A percentile compares a stretch with the other conserved stretches of the same genome.
These are phyloP conservation scores for Campoletis sonorensis DNA, from an alignment of 1,140 invertebrate species.

Conservation along the genomic window DNA sequence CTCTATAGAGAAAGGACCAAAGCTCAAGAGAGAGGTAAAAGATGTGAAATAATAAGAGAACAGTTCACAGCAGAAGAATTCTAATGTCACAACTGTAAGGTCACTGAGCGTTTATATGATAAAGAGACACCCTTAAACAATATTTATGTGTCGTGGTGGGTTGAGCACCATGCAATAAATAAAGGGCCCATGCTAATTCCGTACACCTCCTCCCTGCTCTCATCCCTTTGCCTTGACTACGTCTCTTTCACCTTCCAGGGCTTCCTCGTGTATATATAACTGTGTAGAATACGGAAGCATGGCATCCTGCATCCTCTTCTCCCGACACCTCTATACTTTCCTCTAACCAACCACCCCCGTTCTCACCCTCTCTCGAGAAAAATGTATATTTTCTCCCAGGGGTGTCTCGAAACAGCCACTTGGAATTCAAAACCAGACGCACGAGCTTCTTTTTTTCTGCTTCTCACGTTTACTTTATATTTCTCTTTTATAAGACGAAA, in stretches of 20 bases:
- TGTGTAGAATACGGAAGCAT: conserved; percentile 3
- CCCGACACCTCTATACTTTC: background rate
- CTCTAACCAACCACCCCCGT: background rate
- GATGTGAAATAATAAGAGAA: conserved; percentile 36
- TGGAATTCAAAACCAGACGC: conserved; percentile 35
- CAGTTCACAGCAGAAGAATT: conserved; percentile 41
- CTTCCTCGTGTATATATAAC: background rate
- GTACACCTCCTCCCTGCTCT: too few species aligned
- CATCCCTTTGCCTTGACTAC: conserved; percentile 25
- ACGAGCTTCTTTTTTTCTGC: conserved; percentile 6
- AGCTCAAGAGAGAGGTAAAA: background rate
- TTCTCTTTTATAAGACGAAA: background rate
- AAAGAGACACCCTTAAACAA: conserved; percentile 58
- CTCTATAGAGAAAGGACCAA: background rate
- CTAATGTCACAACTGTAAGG: conserved; percentile 51
- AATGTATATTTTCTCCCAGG: conserved; percentile 32
- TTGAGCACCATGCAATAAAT: conserved; percentile 54
- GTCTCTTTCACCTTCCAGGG: conserved; percentile 23
- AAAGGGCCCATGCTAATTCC: conserved; percentile 56
- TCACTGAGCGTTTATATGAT: conserved; percentile 56
- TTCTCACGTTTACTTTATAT: background rate
- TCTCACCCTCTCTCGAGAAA: conserved; percentile 1
- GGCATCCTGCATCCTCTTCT: background rate
- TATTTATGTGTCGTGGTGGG: conserved; percentile 55
- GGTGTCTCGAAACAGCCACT: conserved; percentile 31